Evolutionary conservation across 2,113 vertebrate genomes (phyloP).

Genomic region (Romanogobio albipinnatus): DNA sequence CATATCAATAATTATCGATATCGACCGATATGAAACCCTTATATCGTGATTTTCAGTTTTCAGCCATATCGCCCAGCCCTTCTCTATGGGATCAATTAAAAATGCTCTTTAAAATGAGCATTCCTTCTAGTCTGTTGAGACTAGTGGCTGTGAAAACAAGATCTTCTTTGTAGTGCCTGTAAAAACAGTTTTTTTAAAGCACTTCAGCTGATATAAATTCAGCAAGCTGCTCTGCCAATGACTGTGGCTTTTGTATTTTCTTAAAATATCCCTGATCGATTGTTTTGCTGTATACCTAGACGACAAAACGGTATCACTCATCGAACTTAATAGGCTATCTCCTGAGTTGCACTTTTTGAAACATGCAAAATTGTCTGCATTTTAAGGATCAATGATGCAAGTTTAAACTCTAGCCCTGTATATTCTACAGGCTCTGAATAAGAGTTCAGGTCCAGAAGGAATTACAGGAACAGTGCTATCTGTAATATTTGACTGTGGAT

Average conservation of each 20-base stretch:
- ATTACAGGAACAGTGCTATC: neutral
- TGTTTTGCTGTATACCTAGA: neutral
- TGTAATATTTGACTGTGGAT: too few relatives aligned
- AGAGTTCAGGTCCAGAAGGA: neutral
- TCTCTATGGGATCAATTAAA: slow-evolving; percentile 48
- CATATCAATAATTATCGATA: too few relatives aligned
- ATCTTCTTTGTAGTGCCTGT: neutral
- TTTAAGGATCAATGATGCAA: slow-evolving; percentile 20
- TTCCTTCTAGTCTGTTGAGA: slow-evolving; percentile 49
- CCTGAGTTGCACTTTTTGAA: neutral
- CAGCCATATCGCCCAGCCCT: too few relatives aligned
- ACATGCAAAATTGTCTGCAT: slow-evolving; percentile 25
- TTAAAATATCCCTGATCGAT: neutral
- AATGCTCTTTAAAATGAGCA: slow-evolving; percentile 45
- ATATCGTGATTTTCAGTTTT: too few relatives aligned
- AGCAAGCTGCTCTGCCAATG: neutral
- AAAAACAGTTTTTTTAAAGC: too few relatives aligned
- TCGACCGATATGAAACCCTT: too few relatives aligned
- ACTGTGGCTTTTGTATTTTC: neutral
- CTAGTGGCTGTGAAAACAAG: neutral
- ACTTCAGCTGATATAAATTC: neutral
- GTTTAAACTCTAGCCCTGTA: neutral
- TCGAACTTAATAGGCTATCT: neutral
- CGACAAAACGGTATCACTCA: neutral
- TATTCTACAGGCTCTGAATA: slow-evolving; percentile 8